Conservation (phyloP, 2,797 vertebrate species). For the Xenentodon cancila region DNA sequence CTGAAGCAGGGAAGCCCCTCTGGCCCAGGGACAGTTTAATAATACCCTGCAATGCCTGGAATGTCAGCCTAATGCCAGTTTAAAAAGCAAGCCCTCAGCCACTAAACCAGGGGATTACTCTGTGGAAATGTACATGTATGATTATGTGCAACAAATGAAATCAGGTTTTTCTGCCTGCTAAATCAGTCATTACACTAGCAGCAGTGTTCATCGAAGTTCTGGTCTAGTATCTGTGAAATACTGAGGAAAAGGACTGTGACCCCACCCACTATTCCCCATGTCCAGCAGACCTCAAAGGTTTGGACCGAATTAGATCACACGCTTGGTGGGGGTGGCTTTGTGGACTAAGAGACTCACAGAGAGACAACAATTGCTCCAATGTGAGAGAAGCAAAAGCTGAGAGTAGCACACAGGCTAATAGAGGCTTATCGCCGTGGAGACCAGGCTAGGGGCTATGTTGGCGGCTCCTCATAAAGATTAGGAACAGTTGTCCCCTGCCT, state of each 20-base stretch:
- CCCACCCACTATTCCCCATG: conserved; percentile 36
- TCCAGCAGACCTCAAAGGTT: conserved; percentile 72
- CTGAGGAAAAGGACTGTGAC: conserved; percentile 33
- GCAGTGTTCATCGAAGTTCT: conserved; percentile 10
- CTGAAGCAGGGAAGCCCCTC: conserved; percentile 46
- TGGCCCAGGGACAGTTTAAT: conserved; percentile 70
- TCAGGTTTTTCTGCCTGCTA: not conserved
- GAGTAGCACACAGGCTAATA: conserved; percentile 58
- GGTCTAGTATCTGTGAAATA: conserved; percentile 15
- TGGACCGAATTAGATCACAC: conserved; percentile 77
- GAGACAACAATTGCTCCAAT: conserved; percentile 75
- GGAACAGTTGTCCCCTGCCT: conserved; percentile 47
- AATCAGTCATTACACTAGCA: conserved; percentile 16
- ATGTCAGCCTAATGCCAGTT: conserved; percentile 74
- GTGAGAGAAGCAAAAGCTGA: conserved; percentile 68
- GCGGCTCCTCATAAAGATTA: conserved; percentile 66
- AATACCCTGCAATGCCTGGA: conserved; percentile 79
- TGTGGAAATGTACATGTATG: conserved; percentile 36
- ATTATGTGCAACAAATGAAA: conserved; percentile 32
- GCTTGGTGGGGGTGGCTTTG: conserved; percentile 76
- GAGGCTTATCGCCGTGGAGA: conserved; percentile 77
- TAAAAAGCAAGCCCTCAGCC: conserved; percentile 58
- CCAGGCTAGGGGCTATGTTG: conserved; percentile 69
- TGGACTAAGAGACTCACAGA: conserved; percentile 69
- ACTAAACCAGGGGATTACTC: conserved; percentile 57